A percentile compares a stretch with the other conserved stretches of the same genome.
phyloP scores from a whole-genome alignment of 2,888 invertebrate genomes.

The Drosophila glabriapex region DNA sequence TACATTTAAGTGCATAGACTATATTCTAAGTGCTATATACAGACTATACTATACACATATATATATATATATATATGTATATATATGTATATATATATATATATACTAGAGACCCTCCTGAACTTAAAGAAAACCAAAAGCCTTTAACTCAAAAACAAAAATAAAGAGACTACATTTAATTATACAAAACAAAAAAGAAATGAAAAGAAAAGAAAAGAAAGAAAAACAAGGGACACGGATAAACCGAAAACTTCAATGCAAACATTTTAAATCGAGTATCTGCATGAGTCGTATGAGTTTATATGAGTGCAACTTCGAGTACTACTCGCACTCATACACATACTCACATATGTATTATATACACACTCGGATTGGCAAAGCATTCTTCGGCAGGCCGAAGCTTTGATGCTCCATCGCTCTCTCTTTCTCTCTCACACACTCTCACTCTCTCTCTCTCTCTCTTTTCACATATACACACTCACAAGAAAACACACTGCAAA shows the following conservation, averaged over 20 bases:
- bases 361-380: constrained; percentile 29
- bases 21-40: constrained; percentile 45
- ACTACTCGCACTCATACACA: background rate
- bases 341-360: background rate
- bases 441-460: background rate
- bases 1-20: constrained; percentile 50
- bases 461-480: constrained; percentile 17
- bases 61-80: constrained; percentile 1
- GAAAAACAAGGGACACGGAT: constrained; percentile 22
- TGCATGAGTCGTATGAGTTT: background rate
- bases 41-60: constrained; percentile 34
- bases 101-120: constrained; percentile 62
- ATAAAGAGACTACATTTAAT: constrained; percentile 79
- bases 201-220: background rate
- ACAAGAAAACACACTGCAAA: constrained; percentile 11
- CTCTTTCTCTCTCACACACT: background rate
- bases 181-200: constrained; percentile 54
- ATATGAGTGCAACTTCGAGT: constrained; percentile 7
- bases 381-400: constrained; percentile 76
- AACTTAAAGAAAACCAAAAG: constrained; percentile 70
- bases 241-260: constrained; percentile 36
- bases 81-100: constrained; percentile 5
- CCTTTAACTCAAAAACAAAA: constrained; percentile 74
- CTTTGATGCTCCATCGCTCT: constrained; percentile 39
- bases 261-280: constrained; percentile 47